Conservation (phyloP, 2,797 vertebrate species). For the Anisognathus igniventris region DNA sequence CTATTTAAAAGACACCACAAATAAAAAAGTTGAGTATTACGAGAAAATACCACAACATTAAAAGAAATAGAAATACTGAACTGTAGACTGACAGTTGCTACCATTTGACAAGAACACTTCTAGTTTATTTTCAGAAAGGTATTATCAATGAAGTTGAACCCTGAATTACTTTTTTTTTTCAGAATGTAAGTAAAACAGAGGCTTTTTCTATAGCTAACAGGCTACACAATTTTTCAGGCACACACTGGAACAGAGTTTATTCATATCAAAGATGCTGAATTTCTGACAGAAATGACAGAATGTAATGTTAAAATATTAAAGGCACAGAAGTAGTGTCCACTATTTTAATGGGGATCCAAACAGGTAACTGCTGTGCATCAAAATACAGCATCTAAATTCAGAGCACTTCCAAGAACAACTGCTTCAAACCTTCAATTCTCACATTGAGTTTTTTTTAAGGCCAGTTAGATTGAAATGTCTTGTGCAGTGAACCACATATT, state of each 20-base stretch:
- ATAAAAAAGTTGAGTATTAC: not conserved
- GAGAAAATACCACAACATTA: not conserved
- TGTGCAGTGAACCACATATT: not conserved
- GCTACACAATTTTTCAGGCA: not conserved
- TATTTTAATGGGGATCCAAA: not conserved
- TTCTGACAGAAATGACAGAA: not conserved
- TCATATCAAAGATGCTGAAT: not conserved
- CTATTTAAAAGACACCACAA: not conserved
- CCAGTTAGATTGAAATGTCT: not conserved
- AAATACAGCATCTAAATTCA: not conserved
- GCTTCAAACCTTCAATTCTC: not conserved
- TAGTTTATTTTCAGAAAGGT: not conserved
- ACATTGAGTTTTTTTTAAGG: not conserved
- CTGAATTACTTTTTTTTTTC: not conserved
- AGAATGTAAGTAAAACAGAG: not conserved
- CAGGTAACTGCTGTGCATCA: not conserved
- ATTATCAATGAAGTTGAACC: not conserved
- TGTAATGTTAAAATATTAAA: not conserved
- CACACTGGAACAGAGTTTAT: not conserved
- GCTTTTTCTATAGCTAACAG: not conserved
- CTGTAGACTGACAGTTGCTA: not conserved
- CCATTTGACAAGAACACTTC: not conserved
- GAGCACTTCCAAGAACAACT: not conserved
- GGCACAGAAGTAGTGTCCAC: not conserved
- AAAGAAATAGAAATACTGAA: not conserved